Evolutionary conservation across 1,140 invertebrate species (phyloP).

Genomic region (Caenorhabditis briggsae): DNA sequence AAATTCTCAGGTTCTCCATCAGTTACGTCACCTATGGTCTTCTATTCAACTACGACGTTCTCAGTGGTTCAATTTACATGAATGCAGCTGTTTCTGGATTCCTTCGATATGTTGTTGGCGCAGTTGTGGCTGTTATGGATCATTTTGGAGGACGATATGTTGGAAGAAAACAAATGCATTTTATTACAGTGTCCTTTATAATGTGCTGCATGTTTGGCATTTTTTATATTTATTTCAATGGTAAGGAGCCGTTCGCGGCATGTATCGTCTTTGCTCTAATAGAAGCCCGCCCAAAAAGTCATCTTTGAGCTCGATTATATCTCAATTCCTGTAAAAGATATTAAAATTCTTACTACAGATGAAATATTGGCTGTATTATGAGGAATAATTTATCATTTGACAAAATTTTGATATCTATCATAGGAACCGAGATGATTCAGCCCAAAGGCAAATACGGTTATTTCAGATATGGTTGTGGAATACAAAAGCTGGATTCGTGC

Average conservation of each 20-base stretch:
- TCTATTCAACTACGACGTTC: conserved; percentile 53
- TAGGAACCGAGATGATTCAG: no score
- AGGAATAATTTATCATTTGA: no score
- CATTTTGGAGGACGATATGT: conserved; percentile 51
- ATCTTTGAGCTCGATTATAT: no score
- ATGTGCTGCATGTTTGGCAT: conserved; percentile 43
- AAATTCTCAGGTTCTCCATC: conserved; percentile 35
- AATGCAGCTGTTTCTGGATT: conserved; percentile 56
- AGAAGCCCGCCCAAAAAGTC: no score
- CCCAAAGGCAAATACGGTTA: background rate
- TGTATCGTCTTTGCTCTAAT: no score
- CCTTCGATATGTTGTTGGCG: conserved; percentile 59
- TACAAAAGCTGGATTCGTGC: conserved; percentile 34
- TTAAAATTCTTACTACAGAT: no score
- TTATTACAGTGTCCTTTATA: conserved; percentile 47
- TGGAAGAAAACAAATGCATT: conserved; percentile 55
- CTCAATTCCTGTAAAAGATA: no score
- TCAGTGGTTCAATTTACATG: conserved; percentile 58
- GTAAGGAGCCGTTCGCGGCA: no score
- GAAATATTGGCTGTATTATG: no score
- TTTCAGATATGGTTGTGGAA: conserved; percentile 28
- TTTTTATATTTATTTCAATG: conserved; percentile 36
- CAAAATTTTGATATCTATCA: no score
- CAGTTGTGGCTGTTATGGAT: conserved; percentile 45
- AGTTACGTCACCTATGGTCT: conserved; percentile 59